phyloP scores from a whole-genome alignment of 2,888 invertebrate species.

The Eustalomyia histrio region DNA sequence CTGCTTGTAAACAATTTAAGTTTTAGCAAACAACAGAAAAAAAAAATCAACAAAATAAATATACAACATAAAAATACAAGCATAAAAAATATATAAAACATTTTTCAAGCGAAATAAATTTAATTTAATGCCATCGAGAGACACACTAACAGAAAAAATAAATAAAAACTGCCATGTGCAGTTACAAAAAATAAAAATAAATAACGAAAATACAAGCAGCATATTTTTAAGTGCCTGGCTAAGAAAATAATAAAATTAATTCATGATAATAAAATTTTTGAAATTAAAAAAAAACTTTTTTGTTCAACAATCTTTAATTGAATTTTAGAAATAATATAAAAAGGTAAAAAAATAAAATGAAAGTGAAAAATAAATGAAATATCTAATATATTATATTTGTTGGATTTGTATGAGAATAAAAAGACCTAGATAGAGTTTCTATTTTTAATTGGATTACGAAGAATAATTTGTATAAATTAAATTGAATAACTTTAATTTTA shows the following conservation, averaged over 20 bases:
- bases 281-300: slow-evolving; percentile 1
- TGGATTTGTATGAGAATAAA: no score
- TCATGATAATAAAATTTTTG: slow-evolving; percentile 50
- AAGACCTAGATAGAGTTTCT: no score
- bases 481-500: no score
- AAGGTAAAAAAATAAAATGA: slow-evolving; percentile 4
- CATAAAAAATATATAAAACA: slow-evolving; percentile 54
- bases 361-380: neutral
- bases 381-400: no score
- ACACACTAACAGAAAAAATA: slow-evolving; percentile 40
- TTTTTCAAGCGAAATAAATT: slow-evolving; percentile 66
- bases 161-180: slow-evolving; percentile 34
- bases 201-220: slow-evolving; percentile 7
- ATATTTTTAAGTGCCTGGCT: slow-evolving; percentile 41
- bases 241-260: slow-evolving; percentile 56
- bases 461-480: no score
- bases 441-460: no score
- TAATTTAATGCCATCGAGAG: slow-evolving; percentile 67
- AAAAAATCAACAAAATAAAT: slow-evolving; percentile 50
- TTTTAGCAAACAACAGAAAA: slow-evolving; percentile 32
- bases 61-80: slow-evolving; percentile 38
- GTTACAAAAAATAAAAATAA: slow-evolving; percentile 17
- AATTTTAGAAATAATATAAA: no score
- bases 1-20: slow-evolving; percentile 62
- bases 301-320: neutral